These are phyloP conservation scores for Spizaetus ornatus DNA, from an alignment of 2,113 vertebrate genomes.

Conservation along the genomic window DNA sequence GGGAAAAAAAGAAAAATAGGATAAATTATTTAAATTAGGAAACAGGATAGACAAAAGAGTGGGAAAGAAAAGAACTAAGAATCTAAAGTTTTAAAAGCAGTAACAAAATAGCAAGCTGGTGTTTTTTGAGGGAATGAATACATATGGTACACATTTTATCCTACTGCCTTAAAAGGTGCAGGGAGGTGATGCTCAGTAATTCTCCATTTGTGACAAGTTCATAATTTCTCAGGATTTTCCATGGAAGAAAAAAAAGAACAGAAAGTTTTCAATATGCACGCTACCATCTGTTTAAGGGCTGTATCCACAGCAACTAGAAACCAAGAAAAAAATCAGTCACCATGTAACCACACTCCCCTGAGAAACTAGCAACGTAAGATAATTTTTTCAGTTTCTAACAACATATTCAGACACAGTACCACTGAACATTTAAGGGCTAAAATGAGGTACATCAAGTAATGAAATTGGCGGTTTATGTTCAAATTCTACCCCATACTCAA, in stretches of 20 bases:
- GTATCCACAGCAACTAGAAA: constrained; percentile 35
- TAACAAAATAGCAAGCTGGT: neutral
- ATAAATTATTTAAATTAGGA: neutral
- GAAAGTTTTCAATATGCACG: neutral
- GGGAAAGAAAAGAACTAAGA: neutral
- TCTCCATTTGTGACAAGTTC: neutral
- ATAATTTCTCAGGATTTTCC: neutral
- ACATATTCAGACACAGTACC: neutral
- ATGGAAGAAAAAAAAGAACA: neutral
- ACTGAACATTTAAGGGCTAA: neutral
- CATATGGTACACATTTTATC: neutral
- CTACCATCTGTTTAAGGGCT: neutral
- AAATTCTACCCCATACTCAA: neutral
- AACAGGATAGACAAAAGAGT: neutral
- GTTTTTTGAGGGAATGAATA: neutral
- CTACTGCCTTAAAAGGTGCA: neutral
- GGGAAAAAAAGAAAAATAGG: neutral
- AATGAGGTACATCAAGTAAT: neutral
- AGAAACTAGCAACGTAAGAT: neutral
- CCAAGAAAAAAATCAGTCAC: constrained; percentile 17
- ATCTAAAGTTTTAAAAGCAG: neutral
- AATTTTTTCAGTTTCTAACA: constrained; percentile 8
- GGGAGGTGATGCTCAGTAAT: neutral
- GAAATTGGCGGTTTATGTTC: neutral
- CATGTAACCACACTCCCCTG: neutral